Base-by-base conservation (phyloP, 2,797 vertebrate genomes). In the Gambelia wislizenii region DNA sequence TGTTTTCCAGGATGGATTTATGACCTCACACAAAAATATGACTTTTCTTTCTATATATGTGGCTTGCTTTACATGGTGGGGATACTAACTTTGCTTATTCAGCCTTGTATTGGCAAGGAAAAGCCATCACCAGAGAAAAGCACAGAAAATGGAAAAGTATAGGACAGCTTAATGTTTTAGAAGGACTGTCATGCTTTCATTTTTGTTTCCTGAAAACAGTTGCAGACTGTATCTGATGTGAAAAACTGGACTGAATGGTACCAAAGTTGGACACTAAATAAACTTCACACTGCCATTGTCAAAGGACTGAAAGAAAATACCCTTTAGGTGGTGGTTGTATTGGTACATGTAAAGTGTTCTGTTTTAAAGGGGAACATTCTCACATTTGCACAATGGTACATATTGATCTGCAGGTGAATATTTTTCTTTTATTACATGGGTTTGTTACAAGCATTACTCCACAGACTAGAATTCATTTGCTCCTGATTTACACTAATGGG, bases 11-110 rank as follows among this genome's bases (percentile, higher is more conserved):
- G 97, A 83, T 98, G 97, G 97, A 97, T 98, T 94, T 98, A 97
- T 64, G 97, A 98, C 94, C 96, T 97, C 93, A 98, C 97, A 83
- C 93, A 97, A 82, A 98, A 98, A 90, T 98, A 98, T 0, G 97
- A 98, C 67, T 98, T 97, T 95, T 97, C 97, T 90, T 98, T 98
- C 95, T 98, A 98, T 76, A 95, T 97, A 92, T 97, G 96, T 92
- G 97, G 97, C 84, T 94, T 96, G 75, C 97, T 98, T 36, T 98
- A 98, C 89, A 95, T 96, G 96, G 87, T 97, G 91, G 97, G 97
- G 90, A 97, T 97, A 83, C 77, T 97, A 87, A 97, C 96, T 95
- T 95, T 98, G 91, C 85, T 98, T 75, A 84, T 97, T 86, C 97
- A 98, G 44, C 97, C 97, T 7, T 97, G 95, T 89, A 90, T 97